phyloP scores from a whole-genome alignment of 2,888 invertebrate genomes.

The Platypus cylindrus region DNA sequence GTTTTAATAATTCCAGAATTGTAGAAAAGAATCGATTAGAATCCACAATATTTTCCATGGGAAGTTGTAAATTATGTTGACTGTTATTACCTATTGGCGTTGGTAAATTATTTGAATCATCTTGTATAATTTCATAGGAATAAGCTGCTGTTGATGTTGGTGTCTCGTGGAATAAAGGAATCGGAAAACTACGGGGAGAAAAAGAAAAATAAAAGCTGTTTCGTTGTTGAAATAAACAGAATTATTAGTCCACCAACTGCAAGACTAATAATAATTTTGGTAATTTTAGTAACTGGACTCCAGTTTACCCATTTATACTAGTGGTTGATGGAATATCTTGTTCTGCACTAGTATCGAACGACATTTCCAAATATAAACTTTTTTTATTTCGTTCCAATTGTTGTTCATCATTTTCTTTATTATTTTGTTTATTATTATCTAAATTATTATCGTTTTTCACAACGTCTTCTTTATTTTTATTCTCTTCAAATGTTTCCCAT shows the following conservation, averaged over 20 bases:
- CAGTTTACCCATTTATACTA: constrained; percentile 14
- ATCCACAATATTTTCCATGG: too few species aligned
- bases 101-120: too few species aligned
- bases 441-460: not conserved
- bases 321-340: constrained; percentile 10
- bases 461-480: not conserved
- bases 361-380: constrained; percentile 19
- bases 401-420: not conserved
- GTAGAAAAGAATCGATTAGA: too few species aligned
- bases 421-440: constrained; percentile 3
- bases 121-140: constrained; percentile 26
- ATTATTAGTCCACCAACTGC: too few species aligned
- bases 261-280: too few species aligned
- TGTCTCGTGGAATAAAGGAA: constrained; percentile 43
- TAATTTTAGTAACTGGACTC: too few species aligned
- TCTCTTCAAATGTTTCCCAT: constrained; percentile 21
- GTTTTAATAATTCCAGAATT: constrained; percentile 22
- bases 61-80: too few species aligned
- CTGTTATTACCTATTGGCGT: too few species aligned
- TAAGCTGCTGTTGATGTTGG: constrained; percentile 37
- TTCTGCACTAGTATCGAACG: constrained; percentile 18
- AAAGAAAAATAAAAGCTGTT: too few species aligned
- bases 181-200: constrained; percentile 27
- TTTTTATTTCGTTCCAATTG: constrained; percentile 11
- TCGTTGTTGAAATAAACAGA: too few species aligned